These are phyloP conservation scores for Chelon auratus DNA, from an alignment of 2,797 vertebrate genomes.

Conservation along the genomic window DNA sequence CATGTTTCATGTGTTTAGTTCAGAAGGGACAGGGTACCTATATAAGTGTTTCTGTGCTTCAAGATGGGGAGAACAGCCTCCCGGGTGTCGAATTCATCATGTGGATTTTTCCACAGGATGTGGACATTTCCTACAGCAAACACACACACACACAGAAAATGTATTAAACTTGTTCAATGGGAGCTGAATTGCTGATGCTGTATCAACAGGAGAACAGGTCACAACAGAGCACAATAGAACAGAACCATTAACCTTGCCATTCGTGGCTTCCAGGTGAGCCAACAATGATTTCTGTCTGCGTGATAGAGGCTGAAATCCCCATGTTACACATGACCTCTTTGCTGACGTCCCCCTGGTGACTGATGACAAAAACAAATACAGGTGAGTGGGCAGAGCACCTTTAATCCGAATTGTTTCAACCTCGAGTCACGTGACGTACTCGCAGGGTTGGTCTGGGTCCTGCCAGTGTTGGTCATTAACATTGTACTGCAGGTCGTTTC, in stretches of 20 bases:
- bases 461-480: slow-evolving; percentile 86
- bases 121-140: slow-evolving; percentile 85
- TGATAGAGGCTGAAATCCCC: slow-evolving; percentile 90
- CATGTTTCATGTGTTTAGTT: too few species aligned
- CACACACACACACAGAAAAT: slow-evolving; percentile 10
- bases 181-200: background rate
- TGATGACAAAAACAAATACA: slow-evolving; percentile 39
- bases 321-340: slow-evolving; percentile 90
- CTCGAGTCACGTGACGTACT: slow-evolving; percentile 46
- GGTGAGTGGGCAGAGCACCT: background rate
- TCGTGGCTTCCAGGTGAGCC: slow-evolving; percentile 92
- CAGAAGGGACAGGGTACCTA: slow-evolving; percentile 78
- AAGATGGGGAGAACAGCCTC: slow-evolving; percentile 75
- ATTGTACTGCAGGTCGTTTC: slow-evolving; percentile 85
- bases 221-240: background rate
- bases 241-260: slow-evolving; percentile 88
- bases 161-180: too few species aligned
- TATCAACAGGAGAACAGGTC: background rate
- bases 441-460: slow-evolving; percentile 88
- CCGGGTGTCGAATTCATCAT: slow-evolving; percentile 75
- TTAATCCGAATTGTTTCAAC: background rate
- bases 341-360: slow-evolving; percentile 80
- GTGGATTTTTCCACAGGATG: slow-evolving; percentile 84
- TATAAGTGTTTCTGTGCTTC: slow-evolving; percentile 83
- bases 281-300: slow-evolving; percentile 82